phyloP scores from a whole-genome alignment of 2,797 vertebrate species.

The Halcyon badia region DNA sequence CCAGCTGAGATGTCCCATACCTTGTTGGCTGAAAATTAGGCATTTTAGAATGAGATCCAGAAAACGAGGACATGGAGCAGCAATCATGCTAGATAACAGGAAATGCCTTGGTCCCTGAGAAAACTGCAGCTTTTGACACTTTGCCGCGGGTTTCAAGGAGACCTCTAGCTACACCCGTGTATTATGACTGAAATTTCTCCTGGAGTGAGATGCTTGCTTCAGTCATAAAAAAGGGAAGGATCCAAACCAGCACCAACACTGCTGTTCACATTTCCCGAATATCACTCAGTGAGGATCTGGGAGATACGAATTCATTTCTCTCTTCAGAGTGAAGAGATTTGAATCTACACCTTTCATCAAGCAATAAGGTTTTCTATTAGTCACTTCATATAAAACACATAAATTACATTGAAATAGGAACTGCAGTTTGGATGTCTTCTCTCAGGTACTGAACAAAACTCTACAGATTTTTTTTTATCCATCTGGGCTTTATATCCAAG shows the following conservation, averaged over 20 bases:
- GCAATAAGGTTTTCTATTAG: neutral
- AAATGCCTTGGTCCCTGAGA: neutral
- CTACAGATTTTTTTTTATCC: neutral
- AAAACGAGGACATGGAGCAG: neutral
- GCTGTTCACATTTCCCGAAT: neutral
- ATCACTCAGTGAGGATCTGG: neutral
- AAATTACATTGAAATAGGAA: neutral
- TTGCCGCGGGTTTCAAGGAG: neutral
- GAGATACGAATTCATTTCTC: neutral
- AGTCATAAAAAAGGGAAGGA: neutral
- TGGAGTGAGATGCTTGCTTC: neutral
- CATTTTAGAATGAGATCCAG: neutral
- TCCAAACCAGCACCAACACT: neutral
- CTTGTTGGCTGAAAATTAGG: rapidly evolving
- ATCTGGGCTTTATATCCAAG: neutral
- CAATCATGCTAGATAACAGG: neutral
- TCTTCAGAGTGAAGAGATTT: neutral
- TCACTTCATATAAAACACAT: neutral
- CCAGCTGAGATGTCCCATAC: neutral
- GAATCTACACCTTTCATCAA: neutral
- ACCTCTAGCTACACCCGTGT: neutral
- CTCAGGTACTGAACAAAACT: neutral
- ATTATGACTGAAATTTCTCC: neutral
- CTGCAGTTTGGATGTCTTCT: neutral
- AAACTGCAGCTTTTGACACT: neutral